phyloP scores from a whole-genome alignment of 2,888 invertebrate genomes.

The Leptogaster cylindrica region DNA sequence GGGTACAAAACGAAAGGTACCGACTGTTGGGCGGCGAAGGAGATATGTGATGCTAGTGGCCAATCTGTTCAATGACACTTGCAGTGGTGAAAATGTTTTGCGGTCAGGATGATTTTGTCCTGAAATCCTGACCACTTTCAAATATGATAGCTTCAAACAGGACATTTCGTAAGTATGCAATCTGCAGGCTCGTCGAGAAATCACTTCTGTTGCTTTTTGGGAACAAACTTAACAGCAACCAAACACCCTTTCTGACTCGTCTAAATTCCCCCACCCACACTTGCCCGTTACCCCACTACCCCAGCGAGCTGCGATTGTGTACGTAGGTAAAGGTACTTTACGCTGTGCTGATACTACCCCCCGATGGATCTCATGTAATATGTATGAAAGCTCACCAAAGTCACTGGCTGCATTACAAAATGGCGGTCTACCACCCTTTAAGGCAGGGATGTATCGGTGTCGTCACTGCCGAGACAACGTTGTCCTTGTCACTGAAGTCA shows the following conservation, averaged over 20 bases:
- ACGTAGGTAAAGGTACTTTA: conserved; percentile 34
- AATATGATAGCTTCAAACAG: conserved; percentile 30
- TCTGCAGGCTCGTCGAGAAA: conserved; percentile 26
- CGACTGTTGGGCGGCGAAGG: neutral
- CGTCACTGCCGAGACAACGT: conserved; percentile 43
- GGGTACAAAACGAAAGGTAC: too few relatives aligned
- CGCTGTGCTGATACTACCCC: conserved; percentile 31
- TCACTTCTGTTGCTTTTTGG: conserved; percentile 35
- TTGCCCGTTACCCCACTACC: neutral
- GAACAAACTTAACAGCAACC: neutral
- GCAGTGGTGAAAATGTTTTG: conserved; percentile 16
- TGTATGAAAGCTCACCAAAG: conserved; percentile 48
- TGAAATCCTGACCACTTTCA: conserved; percentile 39
- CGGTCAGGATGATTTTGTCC: conserved; percentile 26
- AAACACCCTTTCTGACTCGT: too few relatives aligned
- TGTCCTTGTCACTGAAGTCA: conserved; percentile 33
- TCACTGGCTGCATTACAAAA: conserved; percentile 51
- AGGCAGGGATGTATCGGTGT: conserved; percentile 44
- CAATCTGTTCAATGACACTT: conserved; percentile 35
- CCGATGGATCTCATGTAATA: conserved; percentile 44
- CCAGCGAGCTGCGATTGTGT: neutral
- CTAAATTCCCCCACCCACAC: neutral
- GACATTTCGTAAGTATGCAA: conserved; percentile 29
- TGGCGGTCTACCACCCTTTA: conserved; percentile 48
- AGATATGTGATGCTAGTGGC: too few relatives aligned